phyloP scores from a whole-genome alignment of 2,797 vertebrate genomes.

The Rachycentron canadum region DNA sequence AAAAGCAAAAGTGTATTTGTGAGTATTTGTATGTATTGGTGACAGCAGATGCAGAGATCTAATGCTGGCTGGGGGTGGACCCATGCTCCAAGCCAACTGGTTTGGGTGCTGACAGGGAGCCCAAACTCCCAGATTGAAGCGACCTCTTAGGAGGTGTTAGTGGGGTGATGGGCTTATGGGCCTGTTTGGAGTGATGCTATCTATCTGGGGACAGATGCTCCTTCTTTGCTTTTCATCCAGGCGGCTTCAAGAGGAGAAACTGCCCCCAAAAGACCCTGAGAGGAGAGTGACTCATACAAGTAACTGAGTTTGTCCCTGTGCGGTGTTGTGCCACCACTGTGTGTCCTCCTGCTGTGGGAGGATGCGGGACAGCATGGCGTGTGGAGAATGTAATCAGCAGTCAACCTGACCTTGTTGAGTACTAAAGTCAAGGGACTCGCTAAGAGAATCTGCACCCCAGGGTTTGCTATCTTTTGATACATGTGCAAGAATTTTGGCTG shows the following conservation, averaged over 20 bases:
- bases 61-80: background rate
- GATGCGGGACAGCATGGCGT: slow-evolving; percentile 29
- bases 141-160: slow-evolving; percentile 30
- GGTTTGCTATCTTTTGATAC: slow-evolving; percentile 29
- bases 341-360: slow-evolving; percentile 30
- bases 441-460: slow-evolving; percentile 14
- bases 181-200: slow-evolving; percentile 18
- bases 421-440: slow-evolving; percentile 37
- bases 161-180: slow-evolving; percentile 13
- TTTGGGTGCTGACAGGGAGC: slow-evolving; percentile 29
- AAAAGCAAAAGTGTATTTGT: no score
- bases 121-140: slow-evolving; percentile 50
- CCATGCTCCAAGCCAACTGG: slow-evolving; percentile 36
- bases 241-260: slow-evolving; percentile 39
- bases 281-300: slow-evolving; percentile 33
- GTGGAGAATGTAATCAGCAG: slow-evolving; percentile 53
- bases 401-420: slow-evolving; percentile 42
- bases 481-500: slow-evolving; percentile 22
- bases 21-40: no score
- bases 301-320: slow-evolving; percentile 50
- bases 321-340: slow-evolving; percentile 24
- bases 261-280: slow-evolving; percentile 28
- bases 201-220: slow-evolving; percentile 6
- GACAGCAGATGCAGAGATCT: slow-evolving; percentile 37
- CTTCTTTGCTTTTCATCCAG: slow-evolving; percentile 5